Evolutionary conservation across 2,113 vertebrate genomes (phyloP).

Genomic region (Oreotragus oreotragus): DNA sequence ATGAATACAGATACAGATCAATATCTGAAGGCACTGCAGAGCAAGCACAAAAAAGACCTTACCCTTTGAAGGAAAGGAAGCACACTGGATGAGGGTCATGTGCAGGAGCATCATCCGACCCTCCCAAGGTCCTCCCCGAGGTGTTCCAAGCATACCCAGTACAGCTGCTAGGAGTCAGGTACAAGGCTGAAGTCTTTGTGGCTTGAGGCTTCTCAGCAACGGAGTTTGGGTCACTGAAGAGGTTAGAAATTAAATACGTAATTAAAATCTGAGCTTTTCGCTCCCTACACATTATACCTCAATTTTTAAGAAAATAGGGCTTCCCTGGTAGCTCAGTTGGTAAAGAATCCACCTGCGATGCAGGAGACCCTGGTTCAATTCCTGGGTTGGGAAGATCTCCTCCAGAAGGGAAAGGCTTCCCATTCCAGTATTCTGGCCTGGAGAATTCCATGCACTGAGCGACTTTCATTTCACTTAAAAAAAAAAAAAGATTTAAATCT

Average conservation of each 20-base stretch:
- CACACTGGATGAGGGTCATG: fast-evolving
- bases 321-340: neutral
- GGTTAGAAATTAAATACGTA: neutral
- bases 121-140: neutral
- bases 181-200: fast-evolving
- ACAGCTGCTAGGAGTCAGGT: too few species aligned
- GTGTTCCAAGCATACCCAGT: neutral
- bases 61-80: neutral
- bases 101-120: neutral
- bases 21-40: neutral
- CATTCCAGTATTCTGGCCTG: neutral
- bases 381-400: neutral
- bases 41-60: neutral
- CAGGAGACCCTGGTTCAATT: neutral
- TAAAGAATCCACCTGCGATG: neutral
- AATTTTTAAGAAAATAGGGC: neutral
- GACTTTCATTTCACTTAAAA: neutral
- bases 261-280: neutral
- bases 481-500: neutral
- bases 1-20: too few species aligned
- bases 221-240: neutral
- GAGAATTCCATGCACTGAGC: neutral
- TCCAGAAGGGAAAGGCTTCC: neutral
- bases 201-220: too few species aligned
- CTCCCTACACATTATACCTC: too few species aligned